phyloP scores from a whole-genome alignment of 2,888 invertebrate species.

The Oxytorus armatus region DNA sequence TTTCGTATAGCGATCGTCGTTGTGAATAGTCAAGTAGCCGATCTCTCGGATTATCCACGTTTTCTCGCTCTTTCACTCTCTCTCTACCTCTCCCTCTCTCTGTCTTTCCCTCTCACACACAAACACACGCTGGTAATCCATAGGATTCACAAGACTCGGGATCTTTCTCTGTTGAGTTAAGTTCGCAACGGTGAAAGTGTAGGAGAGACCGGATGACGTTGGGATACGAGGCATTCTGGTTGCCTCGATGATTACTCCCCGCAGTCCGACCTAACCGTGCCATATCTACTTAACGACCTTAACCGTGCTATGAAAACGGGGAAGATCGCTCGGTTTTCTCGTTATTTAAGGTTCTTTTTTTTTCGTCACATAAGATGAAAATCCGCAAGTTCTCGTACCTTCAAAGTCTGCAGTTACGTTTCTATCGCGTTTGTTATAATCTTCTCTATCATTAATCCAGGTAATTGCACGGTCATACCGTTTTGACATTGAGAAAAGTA shows the following conservation, averaged over 20 bases:
- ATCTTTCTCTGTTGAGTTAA: constrained; percentile 36
- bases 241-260: constrained; percentile 62
- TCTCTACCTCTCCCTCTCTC: constrained; percentile 34
- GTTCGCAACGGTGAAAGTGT: constrained; percentile 72
- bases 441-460: not conserved
- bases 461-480: not conserved
- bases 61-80: constrained; percentile 30
- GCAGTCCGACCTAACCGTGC: constrained; percentile 43
- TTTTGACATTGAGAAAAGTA: not conserved
- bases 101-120: constrained; percentile 11
- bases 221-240: constrained; percentile 36
- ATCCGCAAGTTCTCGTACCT: constrained; percentile 8
- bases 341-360: constrained; percentile 10
- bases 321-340: constrained; percentile 39
- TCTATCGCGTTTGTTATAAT: not conserved
- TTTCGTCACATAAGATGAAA: not conserved
- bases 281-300: constrained; percentile 65
- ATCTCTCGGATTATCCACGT: constrained; percentile 63
- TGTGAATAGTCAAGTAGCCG: constrained; percentile 67
- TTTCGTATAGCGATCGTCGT: constrained; percentile 60
- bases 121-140: constrained; percentile 35
- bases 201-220: constrained; percentile 67
- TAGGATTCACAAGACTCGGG: constrained; percentile 14
- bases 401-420: not conserved
- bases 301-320: constrained; percentile 31